Conservation (phyloP, 2,113 vertebrate genomes). For the Rhegmatorhina hoffmannsi region DNA sequence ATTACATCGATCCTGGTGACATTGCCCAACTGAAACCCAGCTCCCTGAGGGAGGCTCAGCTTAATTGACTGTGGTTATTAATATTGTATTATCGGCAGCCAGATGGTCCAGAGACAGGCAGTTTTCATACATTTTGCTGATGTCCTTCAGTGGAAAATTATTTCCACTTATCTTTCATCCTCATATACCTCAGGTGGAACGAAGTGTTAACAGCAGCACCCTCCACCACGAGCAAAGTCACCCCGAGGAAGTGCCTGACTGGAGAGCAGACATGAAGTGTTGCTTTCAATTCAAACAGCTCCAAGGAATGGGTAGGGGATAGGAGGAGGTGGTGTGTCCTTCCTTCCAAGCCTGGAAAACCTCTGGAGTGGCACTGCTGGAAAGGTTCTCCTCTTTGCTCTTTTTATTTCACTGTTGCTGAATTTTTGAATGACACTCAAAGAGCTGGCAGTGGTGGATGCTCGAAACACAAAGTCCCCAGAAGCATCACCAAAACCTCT, state of each 20-base stretch:
- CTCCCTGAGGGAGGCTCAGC: conserved; percentile 48
- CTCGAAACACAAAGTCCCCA: neutral
- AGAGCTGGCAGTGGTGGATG: neutral
- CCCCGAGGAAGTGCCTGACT: neutral
- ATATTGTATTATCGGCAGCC: conserved; percentile 69
- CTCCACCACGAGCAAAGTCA: neutral
- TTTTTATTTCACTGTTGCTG: neutral
- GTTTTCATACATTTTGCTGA: conserved; percentile 17
- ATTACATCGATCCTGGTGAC: conserved; percentile 29
- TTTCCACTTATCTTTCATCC: neutral
- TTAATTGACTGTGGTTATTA: conserved; percentile 64
- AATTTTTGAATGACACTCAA: neutral
- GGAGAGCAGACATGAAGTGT: neutral
- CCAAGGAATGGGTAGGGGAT: neutral
- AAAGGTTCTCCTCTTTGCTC: neutral
- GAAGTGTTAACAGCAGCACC: neutral
- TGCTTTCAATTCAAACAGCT: neutral
- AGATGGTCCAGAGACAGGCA: conserved; percentile 56
- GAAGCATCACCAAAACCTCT: neutral
- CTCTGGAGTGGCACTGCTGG: neutral
- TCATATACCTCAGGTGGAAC: neutral
- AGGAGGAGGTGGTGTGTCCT: neutral
- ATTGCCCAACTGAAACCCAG: conserved; percentile 57
- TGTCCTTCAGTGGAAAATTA: conserved; percentile 37
- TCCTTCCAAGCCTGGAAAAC: neutral